Conservation (phyloP, 1,140 invertebrate genomes). For the Trichoplusia ni region DNA sequence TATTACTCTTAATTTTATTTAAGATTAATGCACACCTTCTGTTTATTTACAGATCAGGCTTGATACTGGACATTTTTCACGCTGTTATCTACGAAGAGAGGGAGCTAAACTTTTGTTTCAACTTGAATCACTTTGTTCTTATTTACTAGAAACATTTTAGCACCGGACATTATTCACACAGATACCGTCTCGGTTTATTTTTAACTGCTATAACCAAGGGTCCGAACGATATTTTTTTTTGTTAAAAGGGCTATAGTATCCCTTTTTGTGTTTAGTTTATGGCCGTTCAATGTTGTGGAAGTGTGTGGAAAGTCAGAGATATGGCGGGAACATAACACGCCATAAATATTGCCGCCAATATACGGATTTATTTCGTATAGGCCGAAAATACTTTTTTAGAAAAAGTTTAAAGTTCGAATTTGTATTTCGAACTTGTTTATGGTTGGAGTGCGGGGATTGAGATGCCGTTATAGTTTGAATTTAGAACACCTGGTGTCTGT, state of each 20-base stretch:
- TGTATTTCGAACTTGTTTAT: background rate
- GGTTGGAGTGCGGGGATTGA: slow-evolving; percentile 8
- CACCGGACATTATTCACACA: slow-evolving; percentile 20
- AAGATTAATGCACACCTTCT: slow-evolving; percentile 19
- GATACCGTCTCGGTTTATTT: slow-evolving; percentile 21
- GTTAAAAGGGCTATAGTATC: slow-evolving; percentile 37
- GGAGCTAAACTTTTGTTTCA: slow-evolving; percentile 7
- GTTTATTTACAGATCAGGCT: slow-evolving; percentile 12
- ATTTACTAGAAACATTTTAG: background rate
- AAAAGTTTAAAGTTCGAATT: slow-evolving; percentile 18
- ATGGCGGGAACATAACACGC: slow-evolving; percentile 30
- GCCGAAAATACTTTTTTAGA: background rate
- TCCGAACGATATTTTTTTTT: slow-evolving; percentile 39
- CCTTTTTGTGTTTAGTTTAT: slow-evolving; percentile 44
- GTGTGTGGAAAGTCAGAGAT: slow-evolving; percentile 41
- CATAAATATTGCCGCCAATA: slow-evolving; percentile 38
- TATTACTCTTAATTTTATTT: slow-evolving; percentile 19
- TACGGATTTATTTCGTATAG: slow-evolving; percentile 21
- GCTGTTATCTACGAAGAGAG: background rate
- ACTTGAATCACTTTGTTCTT: background rate
- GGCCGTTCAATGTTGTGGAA: slow-evolving; percentile 45
- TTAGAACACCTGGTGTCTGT: background rate
- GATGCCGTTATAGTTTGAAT: slow-evolving; percentile 2
- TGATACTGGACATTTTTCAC: slow-evolving; percentile 18
- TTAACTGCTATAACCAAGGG: slow-evolving; percentile 30